Base-by-base conservation (phyloP, 1,140 invertebrate species). In the Brachionus asplanchnoidis region DNA sequence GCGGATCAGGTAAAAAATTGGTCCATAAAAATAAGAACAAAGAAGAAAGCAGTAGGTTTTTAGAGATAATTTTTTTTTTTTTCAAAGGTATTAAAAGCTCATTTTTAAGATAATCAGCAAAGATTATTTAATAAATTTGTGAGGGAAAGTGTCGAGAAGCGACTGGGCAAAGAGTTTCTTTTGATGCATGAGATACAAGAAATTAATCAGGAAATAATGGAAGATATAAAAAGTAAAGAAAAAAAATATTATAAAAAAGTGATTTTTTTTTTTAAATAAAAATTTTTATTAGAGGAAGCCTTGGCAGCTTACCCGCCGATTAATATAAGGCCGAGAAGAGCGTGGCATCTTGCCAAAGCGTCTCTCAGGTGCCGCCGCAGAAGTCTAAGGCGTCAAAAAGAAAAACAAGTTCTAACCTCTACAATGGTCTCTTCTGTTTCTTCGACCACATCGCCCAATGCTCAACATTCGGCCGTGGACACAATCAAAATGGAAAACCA, bases 91-190 rank as follows among this genome's bases (percentile, higher is more conserved):
- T 12, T 44, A 75, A 75, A 75, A 75, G 26, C 32, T 32, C 12
- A 68, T 14, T 40, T 73, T 73, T 73, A 53, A 77, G 73, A 77
- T 50, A 77, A 77, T 77, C 73, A 77, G 28, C 73, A 77, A 28
- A 12, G 73, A 28, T 77, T 77, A n/a, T 77, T 77, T n/a, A 77
- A 77, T 50, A 77, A 77, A 26, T 77, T 77, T 77, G 73, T 77
- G 12, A 14, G 73, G 9, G 73, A 77, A 28, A 77, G 73, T 28
- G 73, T 77, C 17, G 73, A 77, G 44, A 46, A 44, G 26, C 42
- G 73, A 23, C 20, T 77, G 12, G 73, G 73, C 40, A 77, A 77
- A 46, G 73, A 77, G 32, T 77, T 77, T 53, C 46, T 77, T 20
- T 23, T 77, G 5, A 26, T 77, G 23, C 73, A 77, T 17, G 73